Conservation (phyloP, 2,797 vertebrate genomes). For the Petrocephalus schoutedeni region DNA sequence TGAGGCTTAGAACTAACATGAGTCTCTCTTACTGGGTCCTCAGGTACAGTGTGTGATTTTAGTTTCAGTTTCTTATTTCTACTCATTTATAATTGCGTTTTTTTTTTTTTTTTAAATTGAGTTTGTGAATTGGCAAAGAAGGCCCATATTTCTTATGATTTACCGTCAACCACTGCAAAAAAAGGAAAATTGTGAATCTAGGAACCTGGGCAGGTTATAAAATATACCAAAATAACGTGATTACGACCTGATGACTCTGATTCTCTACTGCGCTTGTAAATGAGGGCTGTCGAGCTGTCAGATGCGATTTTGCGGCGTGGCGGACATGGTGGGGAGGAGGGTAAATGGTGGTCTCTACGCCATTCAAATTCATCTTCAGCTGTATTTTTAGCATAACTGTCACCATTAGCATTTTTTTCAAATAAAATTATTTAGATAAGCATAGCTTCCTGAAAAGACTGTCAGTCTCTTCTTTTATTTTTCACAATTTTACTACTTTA, state of each 20-base stretch:
- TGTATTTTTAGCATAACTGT: not conserved
- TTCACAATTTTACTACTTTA: not conserved
- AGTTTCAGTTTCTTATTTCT: not conserved
- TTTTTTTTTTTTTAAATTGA: not conserved
- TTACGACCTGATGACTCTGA: not conserved
- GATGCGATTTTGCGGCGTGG: not conserved
- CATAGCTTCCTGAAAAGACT: not conserved
- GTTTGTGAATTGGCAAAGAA: not conserved
- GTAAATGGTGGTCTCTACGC: not conserved
- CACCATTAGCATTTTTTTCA: not conserved
- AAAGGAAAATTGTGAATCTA: not conserved
- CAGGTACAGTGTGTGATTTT: not conserved
- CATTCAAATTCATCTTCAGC: not conserved
- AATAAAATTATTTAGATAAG: not conserved
- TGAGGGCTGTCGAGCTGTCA: slow-evolving; percentile 16
- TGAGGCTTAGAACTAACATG: too few species aligned
- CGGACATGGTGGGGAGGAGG: not conserved
- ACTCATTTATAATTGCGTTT: not conserved
- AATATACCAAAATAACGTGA: not conserved
- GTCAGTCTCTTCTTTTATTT: not conserved
- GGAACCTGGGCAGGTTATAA: not conserved
- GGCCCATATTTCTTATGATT: not conserved
- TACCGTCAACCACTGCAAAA: not conserved
- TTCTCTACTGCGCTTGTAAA: slow-evolving; percentile 12
- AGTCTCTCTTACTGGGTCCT: not conserved